Evolutionary conservation across 2,797 vertebrate species (phyloP).

Genomic region (Apogon hyalosoma): DNA sequence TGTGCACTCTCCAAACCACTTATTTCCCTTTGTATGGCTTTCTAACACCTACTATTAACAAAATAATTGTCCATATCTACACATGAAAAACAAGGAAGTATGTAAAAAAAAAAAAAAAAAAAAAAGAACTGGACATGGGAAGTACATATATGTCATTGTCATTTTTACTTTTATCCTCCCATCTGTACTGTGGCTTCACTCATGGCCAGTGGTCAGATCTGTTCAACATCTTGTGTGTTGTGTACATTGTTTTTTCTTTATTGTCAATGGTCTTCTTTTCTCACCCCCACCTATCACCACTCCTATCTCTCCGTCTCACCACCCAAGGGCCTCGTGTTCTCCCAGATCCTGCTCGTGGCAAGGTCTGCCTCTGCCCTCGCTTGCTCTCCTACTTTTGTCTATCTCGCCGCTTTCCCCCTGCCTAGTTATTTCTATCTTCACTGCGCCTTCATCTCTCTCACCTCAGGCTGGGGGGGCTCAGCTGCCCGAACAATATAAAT

Average conservation of each 20-base stretch:
- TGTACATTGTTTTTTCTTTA: slow-evolving; percentile 7
- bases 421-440: slow-evolving; percentile 69
- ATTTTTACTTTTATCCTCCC: too few relatives aligned
- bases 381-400: slow-evolving; percentile 46
- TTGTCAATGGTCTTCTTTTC: slow-evolving; percentile 38
- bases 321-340: slow-evolving; percentile 52
- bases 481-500: slow-evolving; percentile 82
- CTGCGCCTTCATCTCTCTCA: slow-evolving; percentile 60
- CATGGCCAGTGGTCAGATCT: slow-evolving; percentile 52
- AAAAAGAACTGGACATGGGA: too few relatives aligned
- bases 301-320: slow-evolving; percentile 37
- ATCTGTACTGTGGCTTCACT: slow-evolving; percentile 8
- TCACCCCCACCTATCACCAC: slow-evolving; percentile 43
- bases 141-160: too few relatives aligned
- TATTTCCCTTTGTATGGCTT: too few relatives aligned
- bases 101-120: too few relatives aligned
- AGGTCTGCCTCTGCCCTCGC: slow-evolving; percentile 61
- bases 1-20: too few relatives aligned
- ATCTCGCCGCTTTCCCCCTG: slow-evolving; percentile 46
- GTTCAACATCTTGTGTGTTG: slow-evolving; percentile 22
- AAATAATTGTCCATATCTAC: too few relatives aligned
- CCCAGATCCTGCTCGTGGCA: slow-evolving; percentile 52
- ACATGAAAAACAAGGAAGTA: too few relatives aligned
- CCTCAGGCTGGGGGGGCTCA: slow-evolving; percentile 72
- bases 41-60: too few relatives aligned